Conservation (phyloP, 2,797 vertebrate species). For the Siniperca undulata region DNA sequence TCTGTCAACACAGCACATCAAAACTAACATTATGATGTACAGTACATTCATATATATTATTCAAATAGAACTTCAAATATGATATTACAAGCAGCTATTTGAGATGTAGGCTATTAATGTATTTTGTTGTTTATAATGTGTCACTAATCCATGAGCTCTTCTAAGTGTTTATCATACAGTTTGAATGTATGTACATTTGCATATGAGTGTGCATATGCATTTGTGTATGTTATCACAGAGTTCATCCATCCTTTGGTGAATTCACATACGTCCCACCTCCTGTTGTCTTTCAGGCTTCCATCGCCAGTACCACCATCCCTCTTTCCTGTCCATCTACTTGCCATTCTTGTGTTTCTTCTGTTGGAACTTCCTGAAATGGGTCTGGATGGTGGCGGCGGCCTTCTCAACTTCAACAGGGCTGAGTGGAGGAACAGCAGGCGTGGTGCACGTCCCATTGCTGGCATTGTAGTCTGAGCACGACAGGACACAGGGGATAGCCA, state of each 20-base stretch:
- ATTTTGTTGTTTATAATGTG: constrained; percentile 16
- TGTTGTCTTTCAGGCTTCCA: not conserved
- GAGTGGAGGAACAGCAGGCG: constrained; percentile 54
- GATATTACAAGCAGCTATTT: constrained; percentile 26
- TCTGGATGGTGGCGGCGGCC: constrained; percentile 89
- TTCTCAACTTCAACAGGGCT: constrained; percentile 78
- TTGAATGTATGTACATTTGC: constrained; percentile 48
- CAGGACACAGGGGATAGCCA: constrained; percentile 75
- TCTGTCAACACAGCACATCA: constrained; percentile 28
- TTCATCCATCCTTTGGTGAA: constrained; percentile 35
- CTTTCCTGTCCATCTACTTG: constrained; percentile 61
- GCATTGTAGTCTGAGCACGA: constrained; percentile 76
- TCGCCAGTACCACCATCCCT: not conserved
- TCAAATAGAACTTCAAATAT: constrained; percentile 34
- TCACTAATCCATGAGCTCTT: constrained; percentile 29
- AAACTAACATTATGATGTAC: constrained; percentile 42
- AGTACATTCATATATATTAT: constrained; percentile 40
- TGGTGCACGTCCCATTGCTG: constrained; percentile 69
- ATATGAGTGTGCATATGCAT: constrained; percentile 16
- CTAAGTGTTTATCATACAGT: constrained; percentile 8
- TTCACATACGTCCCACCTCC: constrained; percentile 7
- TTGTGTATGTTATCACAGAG: constrained; percentile 30
- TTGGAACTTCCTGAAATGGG: constrained; percentile 89
- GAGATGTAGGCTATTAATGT: constrained; percentile 25
- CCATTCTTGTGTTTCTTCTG: constrained; percentile 87